Evolutionary conservation across 2,888 invertebrate genomes (phyloP), one percentile per base, ranked within the genome.

Genomic region (Drosophila eohydei): DNA sequence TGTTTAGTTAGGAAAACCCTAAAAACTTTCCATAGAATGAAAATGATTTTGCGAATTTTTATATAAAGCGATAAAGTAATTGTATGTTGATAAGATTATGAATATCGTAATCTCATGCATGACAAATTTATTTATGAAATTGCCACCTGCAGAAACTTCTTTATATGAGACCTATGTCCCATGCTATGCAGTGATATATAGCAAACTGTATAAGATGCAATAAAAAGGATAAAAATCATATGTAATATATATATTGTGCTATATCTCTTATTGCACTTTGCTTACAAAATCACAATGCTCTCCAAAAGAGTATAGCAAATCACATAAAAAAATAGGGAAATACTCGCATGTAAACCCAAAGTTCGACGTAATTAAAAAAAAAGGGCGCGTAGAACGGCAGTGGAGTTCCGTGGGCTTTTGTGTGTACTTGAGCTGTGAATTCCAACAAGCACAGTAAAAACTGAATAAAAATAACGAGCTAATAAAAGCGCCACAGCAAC

Each of bases 401-500:
- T 63, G 43, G 30, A 44, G 55, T 75, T 68, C 71, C 63, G 56
- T 50, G 48, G 46, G 40, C 57, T 64, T 55, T 69, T 48, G 16
- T 78, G 11, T 74, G 70, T 74, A 61, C 69, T 67, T 74, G 55
- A 59, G 36, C 64, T 63, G 71, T 80, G 74, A 80, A 85, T 59
- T 51, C 67, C 28, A 44, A 48, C 36, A 62, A 36, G 2, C 50
- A 50, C 36, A 44, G 32, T 59, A 63, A 62, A 59, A 60, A 69
- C 58, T 14, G 30, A 71, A 62, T 75, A 62, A 80, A 78, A 84
- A 78, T 88, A 88, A 84, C 83, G 83, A 84, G 89, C 84, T 86
- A 83, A 86, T 84, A 86, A 84, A 84, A 86, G 77, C 58, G 61
- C 44, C 60, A 59, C 61, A 72, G 66, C 84, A 81, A 70, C 82